Percentiles rank a stretch among this genome's conserved stretches.
Conservation (phyloP, 2,113 vertebrate species). For the Camelus bactrianus region DNA sequence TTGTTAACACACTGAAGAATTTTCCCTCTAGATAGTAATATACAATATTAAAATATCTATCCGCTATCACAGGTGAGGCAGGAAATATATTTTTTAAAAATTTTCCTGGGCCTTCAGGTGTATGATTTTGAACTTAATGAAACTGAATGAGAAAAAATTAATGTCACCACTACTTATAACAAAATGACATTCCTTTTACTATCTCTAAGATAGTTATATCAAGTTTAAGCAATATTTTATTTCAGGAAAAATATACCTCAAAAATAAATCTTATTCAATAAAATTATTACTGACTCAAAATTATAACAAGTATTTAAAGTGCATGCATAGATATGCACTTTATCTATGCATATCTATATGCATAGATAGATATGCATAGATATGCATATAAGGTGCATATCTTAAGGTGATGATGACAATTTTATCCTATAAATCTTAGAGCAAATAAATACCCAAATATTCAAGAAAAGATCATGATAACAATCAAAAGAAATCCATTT, state of each 20-base stretch:
- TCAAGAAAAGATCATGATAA: neutral
- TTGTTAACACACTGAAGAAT: too few relatives aligned
- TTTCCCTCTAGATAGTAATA: too few relatives aligned
- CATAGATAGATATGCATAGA: too few relatives aligned
- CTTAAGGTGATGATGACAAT: neutral
- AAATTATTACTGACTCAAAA: neutral
- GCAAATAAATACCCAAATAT: neutral
- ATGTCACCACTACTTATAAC: neutral
- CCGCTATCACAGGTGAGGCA: neutral
- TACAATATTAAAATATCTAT: neutral
- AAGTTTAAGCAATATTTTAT: neutral
- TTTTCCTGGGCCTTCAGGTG: neutral
- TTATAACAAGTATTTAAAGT: neutral
- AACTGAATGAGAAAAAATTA: neutral
- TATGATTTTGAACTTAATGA: neutral
- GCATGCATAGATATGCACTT: too few relatives aligned
- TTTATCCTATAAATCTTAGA: neutral
- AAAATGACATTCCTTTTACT: neutral
- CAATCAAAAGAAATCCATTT: neutral
- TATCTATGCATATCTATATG: too few relatives aligned
- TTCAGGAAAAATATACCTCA: neutral
- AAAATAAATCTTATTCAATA: neutral
- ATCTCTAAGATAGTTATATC: neutral
- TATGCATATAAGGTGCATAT: neutral
- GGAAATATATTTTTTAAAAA: neutral